phyloP scores from a whole-genome alignment of 1,140 invertebrate species.

The Sinella curviseta region DNA sequence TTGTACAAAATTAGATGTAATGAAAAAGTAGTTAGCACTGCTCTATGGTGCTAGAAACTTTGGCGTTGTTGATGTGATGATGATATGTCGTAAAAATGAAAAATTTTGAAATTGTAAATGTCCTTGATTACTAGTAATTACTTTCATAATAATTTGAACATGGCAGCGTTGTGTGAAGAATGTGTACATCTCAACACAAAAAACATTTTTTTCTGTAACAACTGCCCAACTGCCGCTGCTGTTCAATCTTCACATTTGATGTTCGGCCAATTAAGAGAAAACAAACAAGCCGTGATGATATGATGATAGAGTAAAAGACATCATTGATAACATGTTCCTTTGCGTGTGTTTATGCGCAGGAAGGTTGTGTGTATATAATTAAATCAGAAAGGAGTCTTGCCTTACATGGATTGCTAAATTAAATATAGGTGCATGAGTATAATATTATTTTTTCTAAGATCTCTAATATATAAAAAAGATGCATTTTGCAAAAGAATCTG shows the following conservation, averaged over 20 bases:
- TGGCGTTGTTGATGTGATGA: too few relatives aligned
- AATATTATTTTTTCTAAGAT: neutral
- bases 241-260: neutral
- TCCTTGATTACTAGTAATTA: slow-evolving; percentile 6
- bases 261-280: neutral
- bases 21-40: too few relatives aligned
- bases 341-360: neutral
- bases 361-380: neutral
- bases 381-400: neutral
- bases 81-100: too few relatives aligned
- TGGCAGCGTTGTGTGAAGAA: too few relatives aligned
- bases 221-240: neutral
- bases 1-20: too few relatives aligned
- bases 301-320: neutral
- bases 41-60: too few relatives aligned
- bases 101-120: too few relatives aligned
- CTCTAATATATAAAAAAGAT: neutral
- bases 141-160: too few relatives aligned
- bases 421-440: neutral
- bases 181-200: too few relatives aligned
- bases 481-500: neutral
- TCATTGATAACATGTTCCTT: neutral
- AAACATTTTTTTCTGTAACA: neutral
- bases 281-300: neutral
- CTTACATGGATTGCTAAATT: neutral